These are phyloP conservation scores for Drosophila trichaetosa DNA, from an alignment of 2,888 invertebrate genomes.

Conservation along the genomic window DNA sequence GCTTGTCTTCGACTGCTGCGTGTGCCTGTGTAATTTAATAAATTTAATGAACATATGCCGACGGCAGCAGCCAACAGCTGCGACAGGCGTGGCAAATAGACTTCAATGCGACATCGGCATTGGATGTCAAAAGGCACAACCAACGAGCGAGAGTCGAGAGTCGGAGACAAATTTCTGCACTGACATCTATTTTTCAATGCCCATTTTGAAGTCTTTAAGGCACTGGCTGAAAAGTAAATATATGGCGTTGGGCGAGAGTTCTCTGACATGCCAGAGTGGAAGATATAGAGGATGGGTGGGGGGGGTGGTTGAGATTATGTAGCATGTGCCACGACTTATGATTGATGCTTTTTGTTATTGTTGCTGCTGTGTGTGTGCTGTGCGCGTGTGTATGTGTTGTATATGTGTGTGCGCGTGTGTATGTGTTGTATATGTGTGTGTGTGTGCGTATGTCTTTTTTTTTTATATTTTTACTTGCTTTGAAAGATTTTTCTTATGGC, in stretches of 20 bases:
- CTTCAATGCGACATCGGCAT: slow-evolving; percentile 44
- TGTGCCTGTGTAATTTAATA: slow-evolving; percentile 72
- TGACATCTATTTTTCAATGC: slow-evolving; percentile 42
- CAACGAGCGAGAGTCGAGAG: background rate
- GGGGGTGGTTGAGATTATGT: slow-evolving; percentile 49
- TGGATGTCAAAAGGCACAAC: slow-evolving; percentile 31
- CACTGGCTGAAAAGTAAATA: slow-evolving; percentile 21
- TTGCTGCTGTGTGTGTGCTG: slow-evolving; percentile 22
- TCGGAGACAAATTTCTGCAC: slow-evolving; percentile 3
- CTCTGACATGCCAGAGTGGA: slow-evolving; percentile 4
- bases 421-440: slow-evolving; percentile 6
- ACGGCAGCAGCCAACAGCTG: slow-evolving; percentile 44
- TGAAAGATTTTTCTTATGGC: slow-evolving; percentile 44
- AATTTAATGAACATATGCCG: slow-evolving; percentile 82
- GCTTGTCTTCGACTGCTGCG: slow-evolving; percentile 21
- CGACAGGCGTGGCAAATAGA: slow-evolving; percentile 57
- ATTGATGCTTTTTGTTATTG: slow-evolving; percentile 79
- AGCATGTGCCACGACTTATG: slow-evolving; percentile 75
- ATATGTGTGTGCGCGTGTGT: slow-evolving; percentile 4
- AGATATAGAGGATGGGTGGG: rapidly evolving
- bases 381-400: background rate
- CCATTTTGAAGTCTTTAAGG: slow-evolving; percentile 32
- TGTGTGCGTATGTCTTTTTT: slow-evolving; percentile 17
- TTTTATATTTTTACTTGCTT: slow-evolving; percentile 28
- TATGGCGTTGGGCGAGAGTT: slow-evolving; percentile 1